These are phyloP conservation scores for Polydrusus tereticollis DNA, from an alignment of 2,888 invertebrate genomes.

Conservation along the genomic window DNA sequence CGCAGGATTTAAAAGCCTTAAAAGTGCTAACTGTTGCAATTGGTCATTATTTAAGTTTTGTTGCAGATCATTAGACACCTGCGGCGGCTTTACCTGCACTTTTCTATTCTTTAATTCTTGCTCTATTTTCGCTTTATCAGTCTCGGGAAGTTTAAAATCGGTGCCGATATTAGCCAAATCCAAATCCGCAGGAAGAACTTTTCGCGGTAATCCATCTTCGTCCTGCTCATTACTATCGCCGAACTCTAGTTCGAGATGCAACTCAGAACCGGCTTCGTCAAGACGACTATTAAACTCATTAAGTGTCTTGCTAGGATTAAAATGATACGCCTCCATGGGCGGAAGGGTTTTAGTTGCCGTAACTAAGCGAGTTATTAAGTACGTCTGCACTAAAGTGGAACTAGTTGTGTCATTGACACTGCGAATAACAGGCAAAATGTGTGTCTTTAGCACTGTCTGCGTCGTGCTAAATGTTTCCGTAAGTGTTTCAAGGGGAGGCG, in stretches of 20 bases:
- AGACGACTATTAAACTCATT: slow-evolving; percentile 90
- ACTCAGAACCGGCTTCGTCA: slow-evolving; percentile 90
- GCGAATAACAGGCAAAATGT: slow-evolving; percentile 85
- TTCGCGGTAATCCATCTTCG: slow-evolving; percentile 66
- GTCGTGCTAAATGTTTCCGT: slow-evolving; percentile 94
- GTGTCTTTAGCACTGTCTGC: slow-evolving; percentile 89
- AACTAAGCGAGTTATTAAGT: slow-evolving; percentile 75
- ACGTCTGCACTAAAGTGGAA: slow-evolving; percentile 90
- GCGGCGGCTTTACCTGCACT: slow-evolving; percentile 4
- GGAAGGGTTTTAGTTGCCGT: slow-evolving; percentile 92
- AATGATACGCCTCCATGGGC: slow-evolving; percentile 88
- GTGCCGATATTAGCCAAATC: slow-evolving; percentile 81
- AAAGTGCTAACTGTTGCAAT: slow-evolving; percentile 66
- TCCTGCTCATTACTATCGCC: slow-evolving; percentile 82
- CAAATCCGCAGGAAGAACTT: slow-evolving; percentile 75
- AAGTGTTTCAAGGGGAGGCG: slow-evolving; percentile 88
- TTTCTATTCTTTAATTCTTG: slow-evolving; percentile 37
- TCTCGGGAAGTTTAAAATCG: slow-evolving; percentile 78
- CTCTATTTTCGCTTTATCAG: slow-evolving; percentile 71
- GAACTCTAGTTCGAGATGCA: slow-evolving; percentile 88
- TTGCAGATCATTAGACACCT: slow-evolving; percentile 17
- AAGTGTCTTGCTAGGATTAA: slow-evolving; percentile 86
- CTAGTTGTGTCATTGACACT: slow-evolving; percentile 81
- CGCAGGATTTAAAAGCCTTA: slow-evolving; percentile 78
- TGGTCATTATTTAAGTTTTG: slow-evolving; percentile 54